Evolutionary conservation across 1,140 invertebrate species (phyloP).

Genomic region (Drosophila watanabei): DNA sequence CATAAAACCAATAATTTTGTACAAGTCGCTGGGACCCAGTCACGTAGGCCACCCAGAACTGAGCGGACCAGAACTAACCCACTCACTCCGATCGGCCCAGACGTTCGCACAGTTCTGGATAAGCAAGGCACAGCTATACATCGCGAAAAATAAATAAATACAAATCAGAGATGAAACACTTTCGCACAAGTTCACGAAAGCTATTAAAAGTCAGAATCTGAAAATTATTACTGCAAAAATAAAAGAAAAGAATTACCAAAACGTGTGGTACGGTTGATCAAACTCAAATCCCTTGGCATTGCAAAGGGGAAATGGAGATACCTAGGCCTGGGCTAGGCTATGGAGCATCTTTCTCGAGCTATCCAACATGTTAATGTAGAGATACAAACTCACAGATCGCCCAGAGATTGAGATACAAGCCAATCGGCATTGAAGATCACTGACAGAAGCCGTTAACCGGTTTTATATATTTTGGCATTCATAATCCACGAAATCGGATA

Average conservation of each 20-base stretch:
- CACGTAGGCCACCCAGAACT: conserved; percentile 71
- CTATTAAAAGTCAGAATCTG: conserved; percentile 24
- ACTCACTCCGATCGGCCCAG: conserved; percentile 14
- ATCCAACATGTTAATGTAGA: conserved; percentile 14
- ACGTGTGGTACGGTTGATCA: conserved; percentile 7
- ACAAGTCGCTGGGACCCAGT: conserved; percentile 60
- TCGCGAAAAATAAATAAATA: conserved; percentile 26
- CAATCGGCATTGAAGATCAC: conserved; percentile 24
- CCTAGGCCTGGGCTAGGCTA: not conserved
- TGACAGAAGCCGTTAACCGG: conserved; percentile 30
- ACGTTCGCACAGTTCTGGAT: conserved; percentile 45
- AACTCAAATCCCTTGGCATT: not conserved
- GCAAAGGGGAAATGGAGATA: not conserved
- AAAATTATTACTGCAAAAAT: conserved; percentile 14
- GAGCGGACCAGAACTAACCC: conserved; percentile 29
- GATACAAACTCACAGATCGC: conserved; percentile 12
- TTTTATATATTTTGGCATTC: conserved; percentile 39
- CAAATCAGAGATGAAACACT: conserved; percentile 8
- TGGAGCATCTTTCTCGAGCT: not conserved
- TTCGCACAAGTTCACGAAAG: conserved; percentile 21
- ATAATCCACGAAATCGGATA: conserved; percentile 13
- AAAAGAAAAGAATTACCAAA: conserved; percentile 4
- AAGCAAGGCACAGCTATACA: conserved; percentile 18
- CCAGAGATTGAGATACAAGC: not conserved
- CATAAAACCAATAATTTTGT: conserved; percentile 60